Evolutionary conservation across 1,140 invertebrate species (phyloP), one percentile per base, ranked within the genome.

Genomic region (Cardiocondyla obscurior): DNA sequence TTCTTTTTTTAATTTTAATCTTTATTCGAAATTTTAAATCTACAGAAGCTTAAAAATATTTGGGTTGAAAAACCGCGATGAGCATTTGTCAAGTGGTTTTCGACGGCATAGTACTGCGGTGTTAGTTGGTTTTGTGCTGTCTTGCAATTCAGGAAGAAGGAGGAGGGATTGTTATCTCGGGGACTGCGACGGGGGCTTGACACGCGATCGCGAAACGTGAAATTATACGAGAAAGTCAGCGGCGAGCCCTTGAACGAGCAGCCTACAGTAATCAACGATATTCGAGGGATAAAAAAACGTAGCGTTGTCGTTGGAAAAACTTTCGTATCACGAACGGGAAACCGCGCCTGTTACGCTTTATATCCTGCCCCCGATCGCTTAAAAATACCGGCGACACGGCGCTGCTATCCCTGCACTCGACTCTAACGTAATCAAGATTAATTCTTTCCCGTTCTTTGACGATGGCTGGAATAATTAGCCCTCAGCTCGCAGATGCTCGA

Each of bases 181-280:
- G 36, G 69, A 64, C 62, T 82, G 84, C 89, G 90, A 91, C 81
- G 86, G 82, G 58, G 79, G 84, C 85, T 81, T 82, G 88, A 85
- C 89, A 91, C 88, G 91, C 88, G 88, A 91, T 89, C 89, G 73
- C 84, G 87, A 85, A 89, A 90, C 84, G 84, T 88, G 88, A 87
- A 84, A 88, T 90, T 87, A 88, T 82, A 88, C 87, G 91, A 92
- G 92, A 93, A 92, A 93, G 91, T 92, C 91, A 89, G 91, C 89
- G 91, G 90, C 90, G n/a, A 90, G 91, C 90, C 92, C 92, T 91
- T 89, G 86, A 84, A 85, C 30, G 62, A 62, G 76, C 64, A 65
- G 39, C 28, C 58, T 74, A 85, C 74, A 69, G 53, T 44, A 8
- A 64, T 46, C 67, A 10, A 16, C 55, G 65, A 7, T 16, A 33